phyloP scores from a whole-genome alignment of 1,140 invertebrate species.

The Zaprionus davidi region DNA sequence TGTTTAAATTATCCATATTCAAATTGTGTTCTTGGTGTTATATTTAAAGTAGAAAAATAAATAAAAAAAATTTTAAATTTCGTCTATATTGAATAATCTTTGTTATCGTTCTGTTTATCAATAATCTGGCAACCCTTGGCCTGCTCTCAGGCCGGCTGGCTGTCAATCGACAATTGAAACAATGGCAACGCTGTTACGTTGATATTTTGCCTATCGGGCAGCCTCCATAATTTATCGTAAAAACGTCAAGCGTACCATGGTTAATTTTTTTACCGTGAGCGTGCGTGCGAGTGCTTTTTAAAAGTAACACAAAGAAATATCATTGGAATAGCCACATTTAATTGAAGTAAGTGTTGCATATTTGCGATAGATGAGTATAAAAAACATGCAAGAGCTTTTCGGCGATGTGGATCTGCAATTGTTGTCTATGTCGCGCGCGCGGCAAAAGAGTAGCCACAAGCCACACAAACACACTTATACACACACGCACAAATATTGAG shows the following conservation, averaged over 20 bases:
- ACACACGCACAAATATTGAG: constrained; percentile 27
- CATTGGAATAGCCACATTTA: constrained; percentile 18
- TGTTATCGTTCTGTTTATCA: not conserved
- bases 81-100: not conserved
- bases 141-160: not conserved
- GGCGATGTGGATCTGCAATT: not conserved
- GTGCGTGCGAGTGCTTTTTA: constrained; percentile 37
- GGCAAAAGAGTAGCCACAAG: constrained; percentile 66
- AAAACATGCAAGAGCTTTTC: not conserved
- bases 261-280: constrained; percentile 52
- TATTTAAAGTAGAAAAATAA: no score
- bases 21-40: constrained; percentile 4
- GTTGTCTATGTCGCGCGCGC: constrained; percentile 44
- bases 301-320: constrained; percentile 24
- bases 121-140: constrained; percentile 27
- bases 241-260: constrained; percentile 35
- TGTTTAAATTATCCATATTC: constrained; percentile 6
- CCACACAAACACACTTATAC: constrained; percentile 39
- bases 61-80: constrained; percentile 19
- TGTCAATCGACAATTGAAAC: not conserved
- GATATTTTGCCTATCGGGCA: not conserved
- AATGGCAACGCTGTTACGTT: constrained; percentile 1
- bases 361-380: not conserved
- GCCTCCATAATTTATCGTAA: constrained; percentile 19
- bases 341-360: constrained; percentile 39